Evolutionary conservation across 2,888 invertebrate genomes (phyloP).

Genomic region (Melanargia galathea): DNA sequence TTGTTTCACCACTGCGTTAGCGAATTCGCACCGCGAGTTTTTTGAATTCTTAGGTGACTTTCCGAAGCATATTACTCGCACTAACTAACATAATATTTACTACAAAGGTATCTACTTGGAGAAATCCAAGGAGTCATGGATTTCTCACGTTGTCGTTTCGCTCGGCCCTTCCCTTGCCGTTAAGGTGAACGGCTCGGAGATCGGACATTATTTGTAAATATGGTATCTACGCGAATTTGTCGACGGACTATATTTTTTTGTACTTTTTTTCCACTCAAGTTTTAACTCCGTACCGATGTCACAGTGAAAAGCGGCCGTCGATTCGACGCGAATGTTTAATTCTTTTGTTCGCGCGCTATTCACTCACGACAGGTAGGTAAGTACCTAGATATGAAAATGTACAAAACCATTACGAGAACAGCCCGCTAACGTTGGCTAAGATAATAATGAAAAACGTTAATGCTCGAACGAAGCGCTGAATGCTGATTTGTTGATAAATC

Average conservation of each 20-base stretch:
- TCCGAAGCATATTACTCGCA: slow-evolving; percentile 60
- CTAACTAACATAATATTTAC: no score
- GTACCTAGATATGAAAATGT: slow-evolving; percentile 53
- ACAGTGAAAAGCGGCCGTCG: slow-evolving; percentile 63
- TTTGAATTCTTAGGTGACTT: slow-evolving; percentile 49
- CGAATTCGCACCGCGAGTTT: slow-evolving; percentile 46
- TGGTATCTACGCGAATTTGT: slow-evolving; percentile 44
- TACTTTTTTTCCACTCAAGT: slow-evolving; percentile 37
- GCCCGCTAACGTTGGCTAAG: slow-evolving; percentile 42
- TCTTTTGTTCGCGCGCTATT: slow-evolving; percentile 73
- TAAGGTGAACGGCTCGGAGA: slow-evolving; percentile 64
- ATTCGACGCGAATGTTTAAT: slow-evolving; percentile 73
- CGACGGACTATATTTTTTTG: not conserved
- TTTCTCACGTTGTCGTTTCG: slow-evolving; percentile 57
- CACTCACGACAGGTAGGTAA: slow-evolving; percentile 59
- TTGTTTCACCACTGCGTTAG: slow-evolving; percentile 40
- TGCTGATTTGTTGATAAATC: slow-evolving; percentile 22
- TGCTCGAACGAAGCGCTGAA: slow-evolving; percentile 25
- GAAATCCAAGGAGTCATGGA: no score
- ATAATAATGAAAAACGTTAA: slow-evolving; percentile 37
- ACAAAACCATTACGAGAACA: slow-evolving; percentile 51
- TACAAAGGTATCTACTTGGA: slow-evolving; percentile 24
- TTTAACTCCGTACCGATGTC: slow-evolving; percentile 56
- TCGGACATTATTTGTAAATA: slow-evolving; percentile 58
- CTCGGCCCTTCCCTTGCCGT: slow-evolving; percentile 50